A percentile compares a stretch with the other conserved stretches of the same genome.
phyloP scores from a whole-genome alignment of 2,888 invertebrate genomes.

The Clitarchus hookeri region DNA sequence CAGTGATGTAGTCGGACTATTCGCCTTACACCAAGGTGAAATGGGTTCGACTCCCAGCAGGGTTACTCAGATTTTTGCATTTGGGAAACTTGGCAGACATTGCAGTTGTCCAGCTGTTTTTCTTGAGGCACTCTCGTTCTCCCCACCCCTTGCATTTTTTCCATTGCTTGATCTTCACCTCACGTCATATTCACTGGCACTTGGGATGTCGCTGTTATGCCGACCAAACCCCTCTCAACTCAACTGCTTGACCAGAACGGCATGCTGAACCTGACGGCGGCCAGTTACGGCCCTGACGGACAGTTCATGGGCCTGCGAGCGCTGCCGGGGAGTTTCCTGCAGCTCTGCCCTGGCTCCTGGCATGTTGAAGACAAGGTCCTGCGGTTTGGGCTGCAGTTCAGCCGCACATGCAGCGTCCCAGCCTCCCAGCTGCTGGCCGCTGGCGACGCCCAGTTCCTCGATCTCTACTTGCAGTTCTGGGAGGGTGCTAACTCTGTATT shows the following conservation, averaged over 20 bases:
- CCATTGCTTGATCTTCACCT: too few species aligned
- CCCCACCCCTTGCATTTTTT: too few species aligned
- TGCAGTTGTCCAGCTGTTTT: too few species aligned
- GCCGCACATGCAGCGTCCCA: slow-evolving; percentile 51
- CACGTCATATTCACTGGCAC: too few species aligned
- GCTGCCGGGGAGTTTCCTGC: slow-evolving; percentile 46
- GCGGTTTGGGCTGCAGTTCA: slow-evolving; percentile 54
- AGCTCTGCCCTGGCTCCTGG: slow-evolving; percentile 49
- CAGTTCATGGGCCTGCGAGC: slow-evolving; percentile 52
- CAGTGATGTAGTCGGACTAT: too few species aligned
- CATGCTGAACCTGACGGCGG: slow-evolving; percentile 54
- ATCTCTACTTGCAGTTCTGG: slow-evolving; percentile 59
- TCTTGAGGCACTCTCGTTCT: too few species aligned
- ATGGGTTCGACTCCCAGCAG: too few species aligned
- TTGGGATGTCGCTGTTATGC: too few species aligned
- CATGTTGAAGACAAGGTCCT: slow-evolving; percentile 46
- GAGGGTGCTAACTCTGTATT: slow-evolving; percentile 54
- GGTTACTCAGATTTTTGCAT: too few species aligned
- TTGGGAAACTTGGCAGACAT: too few species aligned
- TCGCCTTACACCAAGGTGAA: too few species aligned
- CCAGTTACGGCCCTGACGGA: slow-evolving; percentile 54
- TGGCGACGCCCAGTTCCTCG: slow-evolving; percentile 57
- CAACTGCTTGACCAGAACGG: slow-evolving; percentile 49
- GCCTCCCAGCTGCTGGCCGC: slow-evolving; percentile 52
- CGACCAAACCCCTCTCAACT: too few species aligned